These are phyloP conservation scores for Drosophila neocordata DNA, from an alignment of 1,140 invertebrate genomes.

Conservation along the genomic window DNA sequence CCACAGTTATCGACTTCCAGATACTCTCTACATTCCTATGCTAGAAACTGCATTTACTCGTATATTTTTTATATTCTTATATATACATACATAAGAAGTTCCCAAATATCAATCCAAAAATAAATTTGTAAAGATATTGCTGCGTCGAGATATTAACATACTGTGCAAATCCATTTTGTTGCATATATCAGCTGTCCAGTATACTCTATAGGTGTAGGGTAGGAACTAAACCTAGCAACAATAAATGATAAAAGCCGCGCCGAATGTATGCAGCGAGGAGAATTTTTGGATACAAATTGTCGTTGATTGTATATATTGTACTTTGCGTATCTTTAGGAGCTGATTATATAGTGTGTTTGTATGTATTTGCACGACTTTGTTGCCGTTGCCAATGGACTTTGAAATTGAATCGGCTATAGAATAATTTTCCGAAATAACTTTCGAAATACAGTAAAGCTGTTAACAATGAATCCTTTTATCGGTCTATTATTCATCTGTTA, in stretches of 20 bases:
- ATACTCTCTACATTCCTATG: too few species aligned
- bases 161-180: too few species aligned
- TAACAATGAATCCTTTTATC: too few species aligned
- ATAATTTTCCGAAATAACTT: not conserved
- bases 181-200: not conserved
- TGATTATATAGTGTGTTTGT: not conserved
- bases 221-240: not conserved
- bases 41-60: too few species aligned
- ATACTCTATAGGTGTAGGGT: not conserved
- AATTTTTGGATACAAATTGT: slow-evolving; percentile 1
- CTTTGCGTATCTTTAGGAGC: slow-evolving; percentile 5
- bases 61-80: too few species aligned
- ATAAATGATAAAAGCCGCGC: not conserved
- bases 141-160: too few species aligned
- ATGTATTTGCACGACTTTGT: not conserved
- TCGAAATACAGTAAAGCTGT: slow-evolving; percentile 11
- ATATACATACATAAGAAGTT: too few species aligned
- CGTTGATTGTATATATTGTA: not conserved
- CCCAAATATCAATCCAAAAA: too few species aligned
- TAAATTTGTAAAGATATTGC: too few species aligned
- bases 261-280: not conserved
- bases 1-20: too few species aligned
- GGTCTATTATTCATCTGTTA: too few species aligned
- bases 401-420: not conserved
- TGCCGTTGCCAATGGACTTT: not conserved